Evolutionary conservation across 53 echinoderm and acorn worm species (phyloP).

Genomic region (Actinopyga echinites): DNA sequence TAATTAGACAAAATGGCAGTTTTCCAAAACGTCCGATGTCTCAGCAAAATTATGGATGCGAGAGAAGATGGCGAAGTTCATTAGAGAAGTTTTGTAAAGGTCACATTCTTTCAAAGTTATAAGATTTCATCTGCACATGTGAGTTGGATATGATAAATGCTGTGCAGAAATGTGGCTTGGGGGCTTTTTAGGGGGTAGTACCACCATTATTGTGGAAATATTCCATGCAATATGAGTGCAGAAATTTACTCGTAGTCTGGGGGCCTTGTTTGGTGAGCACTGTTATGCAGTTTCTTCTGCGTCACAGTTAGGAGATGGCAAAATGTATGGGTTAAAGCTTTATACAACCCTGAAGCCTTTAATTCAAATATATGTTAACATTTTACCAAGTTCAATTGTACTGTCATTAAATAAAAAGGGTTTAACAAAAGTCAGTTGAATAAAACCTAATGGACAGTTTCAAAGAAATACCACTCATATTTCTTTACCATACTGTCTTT

Average conservation of each 20-base stretch:
- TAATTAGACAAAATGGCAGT: conserved; percentile 38
- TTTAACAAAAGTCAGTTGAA: too few species aligned
- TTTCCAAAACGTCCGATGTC: neutral
- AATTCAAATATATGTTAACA: too few species aligned
- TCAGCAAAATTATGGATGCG: conserved; percentile 9
- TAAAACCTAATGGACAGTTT: too few species aligned
- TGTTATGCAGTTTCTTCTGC: too few species aligned
- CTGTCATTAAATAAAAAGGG: too few species aligned
- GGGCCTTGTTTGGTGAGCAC: conserved; percentile 30
- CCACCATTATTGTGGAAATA: conserved; percentile 37
- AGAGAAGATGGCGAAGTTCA: conserved; percentile 16
- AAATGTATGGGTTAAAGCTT: too few species aligned
- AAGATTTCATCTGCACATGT: conserved; percentile 43
- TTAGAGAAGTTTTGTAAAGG: conserved; percentile 26
- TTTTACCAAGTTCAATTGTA: too few species aligned
- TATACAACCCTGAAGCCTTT: too few species aligned
- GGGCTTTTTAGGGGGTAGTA: conserved; percentile 35
- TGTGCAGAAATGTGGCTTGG: conserved; percentile 27
- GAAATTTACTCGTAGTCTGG: conserved; percentile 11
- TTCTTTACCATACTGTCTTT: too few species aligned
- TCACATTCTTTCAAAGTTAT: conserved; percentile 45
- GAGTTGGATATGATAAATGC: conserved; percentile 35
- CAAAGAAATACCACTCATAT: too few species aligned
- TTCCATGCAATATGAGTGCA: conserved; percentile 31
- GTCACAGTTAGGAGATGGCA: too few species aligned